Conservation (phyloP, 2,888 invertebrate species). For the Apodemia duryi region DNA sequence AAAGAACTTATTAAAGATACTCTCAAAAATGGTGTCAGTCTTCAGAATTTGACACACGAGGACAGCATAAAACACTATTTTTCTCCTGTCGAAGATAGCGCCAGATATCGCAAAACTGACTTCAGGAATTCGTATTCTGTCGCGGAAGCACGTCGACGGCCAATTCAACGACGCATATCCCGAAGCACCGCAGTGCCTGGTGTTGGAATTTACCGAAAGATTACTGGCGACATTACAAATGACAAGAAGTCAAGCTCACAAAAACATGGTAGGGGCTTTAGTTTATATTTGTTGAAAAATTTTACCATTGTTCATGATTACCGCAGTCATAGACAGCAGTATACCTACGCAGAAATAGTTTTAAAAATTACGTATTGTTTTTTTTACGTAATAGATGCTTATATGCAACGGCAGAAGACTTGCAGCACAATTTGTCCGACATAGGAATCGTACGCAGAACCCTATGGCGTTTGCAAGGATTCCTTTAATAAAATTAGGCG, state of each 20-base stretch:
- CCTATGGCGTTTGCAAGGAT: no score
- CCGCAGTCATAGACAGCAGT: no score
- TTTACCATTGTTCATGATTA: not conserved
- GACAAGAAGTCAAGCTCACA: constrained; percentile 36
- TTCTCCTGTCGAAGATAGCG: constrained; percentile 50
- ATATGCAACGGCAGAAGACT: no score
- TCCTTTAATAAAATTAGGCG: no score
- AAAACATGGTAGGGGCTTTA: constrained; percentile 41
- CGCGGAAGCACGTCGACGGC: constrained; percentile 52
- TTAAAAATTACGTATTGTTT: no score
- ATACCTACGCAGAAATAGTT: no score
- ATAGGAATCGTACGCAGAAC: no score
- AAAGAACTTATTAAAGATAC: constrained; percentile 42
- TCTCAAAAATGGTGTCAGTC: constrained; percentile 58
- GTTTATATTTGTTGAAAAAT: constrained; percentile 2
- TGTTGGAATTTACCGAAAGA: constrained; percentile 64
- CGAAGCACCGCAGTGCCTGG: constrained; percentile 56
- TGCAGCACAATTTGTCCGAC: no score
- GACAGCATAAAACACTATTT: constrained; percentile 57
- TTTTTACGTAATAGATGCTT: no score
- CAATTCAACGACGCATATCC: constrained; percentile 47
- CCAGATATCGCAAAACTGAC: constrained; percentile 44
- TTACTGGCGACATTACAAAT: constrained; percentile 49
- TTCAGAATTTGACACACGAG: constrained; percentile 63
- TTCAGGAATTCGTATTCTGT: constrained; percentile 63